Evolutionary conservation across 2,888 invertebrate genomes (phyloP), one percentile per base, ranked within the genome.

Genomic region (Apotomis capreana): DNA sequence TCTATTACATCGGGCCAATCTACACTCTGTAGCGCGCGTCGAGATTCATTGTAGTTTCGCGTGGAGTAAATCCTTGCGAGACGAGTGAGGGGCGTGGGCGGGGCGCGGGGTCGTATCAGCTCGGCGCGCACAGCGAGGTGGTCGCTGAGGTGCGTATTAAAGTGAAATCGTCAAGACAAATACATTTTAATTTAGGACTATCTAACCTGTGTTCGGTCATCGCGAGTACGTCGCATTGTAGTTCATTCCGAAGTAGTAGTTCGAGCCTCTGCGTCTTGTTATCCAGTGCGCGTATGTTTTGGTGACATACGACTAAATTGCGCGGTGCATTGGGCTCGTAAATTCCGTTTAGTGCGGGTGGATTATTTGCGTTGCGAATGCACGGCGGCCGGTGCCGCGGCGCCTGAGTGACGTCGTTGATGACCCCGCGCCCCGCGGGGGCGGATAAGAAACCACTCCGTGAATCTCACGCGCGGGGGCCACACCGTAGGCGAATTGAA

Each of bases 151-250:
- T 44, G 62, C 37, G 62, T 62, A 15, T 15, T 15, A 15, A 15
- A 15, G 15, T 15, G 15, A 15, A 15, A 15, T 15, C 36, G 3
- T 51, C 51, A 5, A 49, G 3, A 26, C 12, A 12, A 1, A 62
- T 51, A 49, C 51, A 62, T 8, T 36, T 36, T 51, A 62, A 62
- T 62, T 62, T 49, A 49, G 9, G 10, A 26, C 15, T 51, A 1
- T 12, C 10, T 36, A 62, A 8, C 62, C 62, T 51, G 49, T 62
- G 62, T 6, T 62, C 62, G 5, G 62, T 51, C 13, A 62, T 36
- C 6, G 36, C 62, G 0, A 62, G 36, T 36, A 62, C 51, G n/a
- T 62, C 62, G 36, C 62, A 62, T 12, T 26, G 4, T n/a, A 62
- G 10, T 26, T 62, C 62, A 36, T 36, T 51, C 3, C 12, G 26